Base-by-base conservation (phyloP, 2,888 invertebrate genomes). In the Leptinotarsa peninsularis region DNA sequence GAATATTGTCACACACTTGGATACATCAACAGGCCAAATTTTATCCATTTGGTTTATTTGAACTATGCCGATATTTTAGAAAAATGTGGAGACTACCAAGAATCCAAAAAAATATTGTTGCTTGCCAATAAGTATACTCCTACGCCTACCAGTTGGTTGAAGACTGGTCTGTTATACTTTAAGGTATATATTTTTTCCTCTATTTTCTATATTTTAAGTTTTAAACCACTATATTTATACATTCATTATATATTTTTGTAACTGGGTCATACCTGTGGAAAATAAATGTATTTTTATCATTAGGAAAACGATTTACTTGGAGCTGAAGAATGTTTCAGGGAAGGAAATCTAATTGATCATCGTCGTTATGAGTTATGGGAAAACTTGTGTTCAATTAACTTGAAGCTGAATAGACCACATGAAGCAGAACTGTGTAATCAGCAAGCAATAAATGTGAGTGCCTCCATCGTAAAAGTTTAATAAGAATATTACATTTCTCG, bases 281-380 rank as follows among this genome's bases (percentile, higher is more conserved):
- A 33, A 33, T 33, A 43, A 43, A 43, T 77, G 67, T 69, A 54
- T 79, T 43, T 10, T 43, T 0, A 43, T 43, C 13, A 43, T 43
- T 74, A 86, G 81, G 83, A 86, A 80, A 84, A 85, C 52, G 87
- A 88, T 78, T 80, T 85, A 49, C 60, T 86, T 14, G 87, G 86
- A 73, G 88, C 89, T 1, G 89, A 89, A 81, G 86, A 86, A 78
- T 88, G 88, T 81, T 83, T 89, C 58, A 83, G 81, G 14, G 87
- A 88, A 79, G 84, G 88, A 3, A 88, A 88, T 81, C 72, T 83
- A 10, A 83, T 84, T n/a, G 88, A 89, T 80, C 86, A 87, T 75
- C 79, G 82, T 4, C 80, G 85, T 72, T 81, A 87, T 7, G 87
- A 87, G 78, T 82, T 83, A 21, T 89, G 89, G 89, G 88, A 82